Base-by-base conservation (phyloP, 1,140 invertebrate genomes). In the Cydia fagiglandana region DNA sequence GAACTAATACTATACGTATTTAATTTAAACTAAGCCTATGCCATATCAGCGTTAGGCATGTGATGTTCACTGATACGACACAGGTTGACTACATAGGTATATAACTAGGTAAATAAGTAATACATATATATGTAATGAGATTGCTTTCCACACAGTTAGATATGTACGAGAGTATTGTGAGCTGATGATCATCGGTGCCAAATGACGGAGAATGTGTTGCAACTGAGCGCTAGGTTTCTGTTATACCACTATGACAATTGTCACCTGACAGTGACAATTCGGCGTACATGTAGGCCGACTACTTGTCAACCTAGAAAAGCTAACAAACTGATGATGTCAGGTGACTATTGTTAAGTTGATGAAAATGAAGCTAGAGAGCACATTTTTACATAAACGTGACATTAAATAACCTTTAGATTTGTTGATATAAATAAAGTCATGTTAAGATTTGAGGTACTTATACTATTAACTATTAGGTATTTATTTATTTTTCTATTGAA, bases 61-160 rank as follows among this genome's bases (percentile, higher is more conserved):
- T 70, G 66, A 70, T 70, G 66, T 34, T 70, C 66, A 38, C 66
- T 70, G 66, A 34, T 17, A 38, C 66, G 2, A 38, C 30, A 38
- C 30, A n/a, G 66, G 30, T 38, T 70, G 34, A 34, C 30, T 70
- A 70, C n/a, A 41, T 70, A 70, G 66, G 66, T 70, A 70, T 68
- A 79, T 77, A 79, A 20, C 78, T 79, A 79, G 76, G 70, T 78
- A 80, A 78, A 68, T 80, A 80, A 78, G 73, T 80, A 45, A 80
- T 79, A 79, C 75, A 79, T 76, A 79, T 75, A 76, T 73, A 76
- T 76, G 75, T 74, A 85, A 87, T 88, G 88, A 89, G 88, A 91
- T 91, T 91, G 88, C 89, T 89, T 89, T 80, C 80, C 78, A 78
- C 77, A 83, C 79, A 78, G 83, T 88, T 84, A 85, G 88, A 90